Base-by-base conservation (phyloP, 1,140 invertebrate species). In the Pseudomyrmex dendroicus region DNA sequence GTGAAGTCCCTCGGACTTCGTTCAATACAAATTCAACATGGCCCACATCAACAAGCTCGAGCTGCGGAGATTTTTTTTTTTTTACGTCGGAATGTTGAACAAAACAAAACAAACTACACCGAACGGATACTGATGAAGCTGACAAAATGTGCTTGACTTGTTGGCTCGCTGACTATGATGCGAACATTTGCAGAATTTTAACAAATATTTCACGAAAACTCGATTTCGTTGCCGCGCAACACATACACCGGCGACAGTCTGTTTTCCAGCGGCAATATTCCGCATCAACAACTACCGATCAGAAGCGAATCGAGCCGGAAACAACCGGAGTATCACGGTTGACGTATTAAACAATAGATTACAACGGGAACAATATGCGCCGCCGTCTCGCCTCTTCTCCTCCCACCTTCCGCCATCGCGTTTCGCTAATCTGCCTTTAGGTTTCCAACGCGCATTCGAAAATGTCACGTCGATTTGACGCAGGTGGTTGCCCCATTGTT, bases 281-380 rank as follows among this genome's bases (percentile, higher is more conserved):
- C 46, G n/a, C 68, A 66, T 80, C 76, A 80, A 70, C 76, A 35
- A 61, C 44, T 70, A 80, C 15, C 66, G 66, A 80, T 80, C 76
- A 70, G 44, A 46, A 52, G n/a, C 62, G 73, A 74, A 46, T 3
- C 54, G 17, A 17, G 13, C 67, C 59, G 78, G 59, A 84, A 83
- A 76, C 35, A 62, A 61, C 13, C 22, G 52, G 48, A 83, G 20
- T 48, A 48, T 25, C 61, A 57, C 25, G 62, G 73, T 80, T 84
- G 77, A 84, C 52, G 73, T 63, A 87, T 84, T 85, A 88, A 89
- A 91, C 90, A 91, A 91, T 91, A 84, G 83, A 82, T 74, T 83
- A 87, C 80, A 72, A 73, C 57, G 54, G 83, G 84, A 35, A 91
- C 90, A 90, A 91, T 91, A 86, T 77, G 84, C 20, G 63, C 66